These are phyloP conservation scores for Neomicropteryx cornuta DNA, from an alignment of 1,140 invertebrate species.

Conservation along the genomic window DNA sequence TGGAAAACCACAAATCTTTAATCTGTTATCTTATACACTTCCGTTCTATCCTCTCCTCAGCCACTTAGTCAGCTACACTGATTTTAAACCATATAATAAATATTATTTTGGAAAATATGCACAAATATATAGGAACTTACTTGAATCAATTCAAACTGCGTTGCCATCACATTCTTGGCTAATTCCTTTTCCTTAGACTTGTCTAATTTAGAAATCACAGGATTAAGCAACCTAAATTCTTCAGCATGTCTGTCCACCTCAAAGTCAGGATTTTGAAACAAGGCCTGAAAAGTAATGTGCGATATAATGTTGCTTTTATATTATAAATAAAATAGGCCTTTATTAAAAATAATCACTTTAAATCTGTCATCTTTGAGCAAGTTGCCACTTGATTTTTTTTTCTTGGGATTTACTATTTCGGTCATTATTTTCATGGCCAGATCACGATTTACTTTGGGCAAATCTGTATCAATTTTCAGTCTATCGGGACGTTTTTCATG, in stretches of 20 bases:
- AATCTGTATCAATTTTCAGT: constrained; percentile 57
- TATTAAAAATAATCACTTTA: too few relatives aligned
- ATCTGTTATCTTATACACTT: too few relatives aligned
- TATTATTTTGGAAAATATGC: too few relatives aligned
- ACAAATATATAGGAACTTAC: constrained; percentile 28
- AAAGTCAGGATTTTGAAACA: constrained; percentile 92
- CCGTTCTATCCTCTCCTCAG: too few relatives aligned
- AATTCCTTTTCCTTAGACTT: too few relatives aligned
- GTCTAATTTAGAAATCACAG: constrained; percentile 68
- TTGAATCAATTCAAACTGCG: constrained; percentile 25
- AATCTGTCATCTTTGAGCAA: constrained; percentile 83
- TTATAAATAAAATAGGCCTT: background rate
- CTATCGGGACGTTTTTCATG: constrained; percentile 69
- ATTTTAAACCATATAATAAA: too few relatives aligned
- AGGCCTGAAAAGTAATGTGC: constrained; percentile 26
- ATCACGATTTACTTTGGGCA: constrained; percentile 75
- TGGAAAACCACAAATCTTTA: too few relatives aligned
- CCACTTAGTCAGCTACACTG: too few relatives aligned
- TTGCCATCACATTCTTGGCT: constrained; percentile 22
- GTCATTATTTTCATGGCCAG: constrained; percentile 77
- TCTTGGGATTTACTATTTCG: constrained; percentile 45
- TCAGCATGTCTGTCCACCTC: constrained; percentile 82
- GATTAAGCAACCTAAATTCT: constrained; percentile 80
- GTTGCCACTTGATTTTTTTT: constrained; percentile 48
- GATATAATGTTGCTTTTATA: background rate